These are phyloP conservation scores for Sapayoa aenigma DNA, from an alignment of 2,113 vertebrate genomes.

Conservation along the genomic window DNA sequence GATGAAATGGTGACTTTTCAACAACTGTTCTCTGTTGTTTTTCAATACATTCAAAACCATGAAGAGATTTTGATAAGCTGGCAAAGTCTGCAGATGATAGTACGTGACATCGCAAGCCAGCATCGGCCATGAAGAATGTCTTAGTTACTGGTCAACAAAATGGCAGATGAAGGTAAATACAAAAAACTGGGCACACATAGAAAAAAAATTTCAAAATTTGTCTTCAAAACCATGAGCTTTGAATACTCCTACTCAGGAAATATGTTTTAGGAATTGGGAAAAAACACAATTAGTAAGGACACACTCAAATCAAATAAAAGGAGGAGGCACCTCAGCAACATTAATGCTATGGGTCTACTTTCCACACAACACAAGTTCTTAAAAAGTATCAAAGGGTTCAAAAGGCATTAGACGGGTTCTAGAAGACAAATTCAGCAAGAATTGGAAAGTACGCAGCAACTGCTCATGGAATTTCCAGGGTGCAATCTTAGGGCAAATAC, in stretches of 20 bases:
- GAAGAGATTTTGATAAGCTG: neutral
- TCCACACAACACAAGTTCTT: neutral
- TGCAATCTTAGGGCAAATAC: neutral
- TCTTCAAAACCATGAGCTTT: neutral
- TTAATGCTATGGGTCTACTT: fast-evolving
- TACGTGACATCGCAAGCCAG: neutral
- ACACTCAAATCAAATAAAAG: neutral
- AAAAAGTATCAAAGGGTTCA: neutral
- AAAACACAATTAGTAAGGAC: neutral
- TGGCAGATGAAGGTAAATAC: neutral
- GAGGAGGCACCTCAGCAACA: neutral
- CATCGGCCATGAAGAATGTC: neutral
- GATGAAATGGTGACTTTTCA: neutral
- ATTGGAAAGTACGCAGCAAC: neutral
- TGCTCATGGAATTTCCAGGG: neutral
- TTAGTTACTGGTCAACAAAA: neutral
- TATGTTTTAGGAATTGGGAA: neutral
- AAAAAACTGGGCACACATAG: neutral
- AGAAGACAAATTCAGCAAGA: neutral
- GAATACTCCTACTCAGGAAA: neutral
- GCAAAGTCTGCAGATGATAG: neutral
- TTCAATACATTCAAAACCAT: neutral
- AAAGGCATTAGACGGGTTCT: neutral
- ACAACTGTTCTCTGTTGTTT: neutral
- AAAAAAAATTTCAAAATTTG: neutral